Conservation (phyloP, 2,113 vertebrate species). For the Cettia cetti region DNA sequence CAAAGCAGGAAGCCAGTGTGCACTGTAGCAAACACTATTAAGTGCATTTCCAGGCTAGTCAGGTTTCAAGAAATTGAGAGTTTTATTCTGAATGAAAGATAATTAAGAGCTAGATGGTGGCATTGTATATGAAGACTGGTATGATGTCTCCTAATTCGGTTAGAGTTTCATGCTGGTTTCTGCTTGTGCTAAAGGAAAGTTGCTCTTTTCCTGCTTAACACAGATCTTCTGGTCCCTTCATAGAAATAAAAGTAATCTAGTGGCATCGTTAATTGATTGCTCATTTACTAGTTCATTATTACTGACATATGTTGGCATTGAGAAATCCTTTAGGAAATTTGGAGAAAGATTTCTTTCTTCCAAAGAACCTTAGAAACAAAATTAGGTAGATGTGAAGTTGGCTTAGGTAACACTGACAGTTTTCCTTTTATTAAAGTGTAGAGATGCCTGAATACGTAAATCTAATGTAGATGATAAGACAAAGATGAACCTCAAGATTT, state of each 20-base stretch:
- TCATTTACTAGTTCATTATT: slow-evolving; percentile 2
- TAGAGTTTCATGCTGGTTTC: neutral
- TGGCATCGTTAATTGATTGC: neutral
- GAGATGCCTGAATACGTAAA: neutral
- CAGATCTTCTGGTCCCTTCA: neutral
- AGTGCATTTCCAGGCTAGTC: neutral
- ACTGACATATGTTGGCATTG: neutral
- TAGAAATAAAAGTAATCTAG: neutral
- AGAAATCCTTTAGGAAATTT: slow-evolving; percentile 29
- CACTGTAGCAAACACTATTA: neutral
- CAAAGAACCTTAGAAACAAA: neutral
- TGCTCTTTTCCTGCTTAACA: neutral
- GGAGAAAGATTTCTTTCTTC: neutral
- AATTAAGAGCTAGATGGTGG: neutral
- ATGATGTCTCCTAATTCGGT: neutral
- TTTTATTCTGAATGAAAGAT: neutral
- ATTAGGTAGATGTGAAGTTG: neutral
- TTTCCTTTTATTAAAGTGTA: neutral
- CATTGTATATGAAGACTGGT: neutral
- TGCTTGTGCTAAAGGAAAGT: neutral
- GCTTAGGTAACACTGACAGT: neutral
- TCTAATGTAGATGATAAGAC: neutral
- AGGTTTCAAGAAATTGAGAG: neutral
- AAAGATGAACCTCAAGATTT: neutral
- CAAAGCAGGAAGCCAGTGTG: neutral